A percentile compares a stretch with the other conserved stretches of the same genome.
phyloP scores from a whole-genome alignment of 2,797 vertebrate species.

The Danio jaintianensis region DNA sequence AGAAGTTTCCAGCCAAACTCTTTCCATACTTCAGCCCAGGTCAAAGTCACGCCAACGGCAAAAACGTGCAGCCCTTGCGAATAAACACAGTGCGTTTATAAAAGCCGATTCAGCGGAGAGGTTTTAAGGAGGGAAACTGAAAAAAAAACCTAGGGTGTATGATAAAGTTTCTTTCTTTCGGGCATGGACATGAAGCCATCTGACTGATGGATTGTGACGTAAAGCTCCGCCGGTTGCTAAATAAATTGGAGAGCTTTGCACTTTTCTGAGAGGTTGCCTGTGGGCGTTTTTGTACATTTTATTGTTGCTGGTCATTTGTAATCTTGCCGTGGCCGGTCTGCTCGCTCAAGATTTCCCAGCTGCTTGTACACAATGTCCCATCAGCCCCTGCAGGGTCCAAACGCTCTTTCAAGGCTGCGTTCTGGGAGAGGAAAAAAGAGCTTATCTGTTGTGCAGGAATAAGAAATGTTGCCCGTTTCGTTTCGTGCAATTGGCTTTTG shows the following conservation, averaged over 20 bases:
- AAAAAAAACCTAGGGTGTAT: conserved; percentile 25
- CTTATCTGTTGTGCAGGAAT: conserved; percentile 38
- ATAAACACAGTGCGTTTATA: conserved; percentile 97
- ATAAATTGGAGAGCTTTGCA: conserved; percentile 34
- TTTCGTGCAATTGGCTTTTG: conserved; percentile 66
- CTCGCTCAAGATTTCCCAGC: conserved; percentile 45
- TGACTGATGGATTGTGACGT: conserved; percentile 27
- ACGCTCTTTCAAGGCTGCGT: conserved; percentile 8
- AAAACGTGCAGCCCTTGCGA: conserved; percentile 94
- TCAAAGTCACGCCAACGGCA: conserved; percentile 97
- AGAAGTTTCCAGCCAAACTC: conserved; percentile 91
- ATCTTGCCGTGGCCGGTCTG: conserved; percentile 30
- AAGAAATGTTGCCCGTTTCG: conserved; percentile 43
- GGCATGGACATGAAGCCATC: background rate
- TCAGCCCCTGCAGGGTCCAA: conserved; percentile 36
- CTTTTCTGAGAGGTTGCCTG: conserved; percentile 36
- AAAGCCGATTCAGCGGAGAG: conserved; percentile 28
- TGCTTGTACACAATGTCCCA: conserved; percentile 46
- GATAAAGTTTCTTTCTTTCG: conserved; percentile 36
- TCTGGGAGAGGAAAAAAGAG: conserved; percentile 22
- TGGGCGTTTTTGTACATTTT: conserved; percentile 50
- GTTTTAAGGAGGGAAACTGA: conserved; percentile 8
- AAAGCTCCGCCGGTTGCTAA: conserved; percentile 17
- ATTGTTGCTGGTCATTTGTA: conserved; percentile 52
- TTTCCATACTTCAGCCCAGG: conserved; percentile 97